Conservation (phyloP, 2,113 vertebrate genomes). For the Picathartes gymnocephalus region DNA sequence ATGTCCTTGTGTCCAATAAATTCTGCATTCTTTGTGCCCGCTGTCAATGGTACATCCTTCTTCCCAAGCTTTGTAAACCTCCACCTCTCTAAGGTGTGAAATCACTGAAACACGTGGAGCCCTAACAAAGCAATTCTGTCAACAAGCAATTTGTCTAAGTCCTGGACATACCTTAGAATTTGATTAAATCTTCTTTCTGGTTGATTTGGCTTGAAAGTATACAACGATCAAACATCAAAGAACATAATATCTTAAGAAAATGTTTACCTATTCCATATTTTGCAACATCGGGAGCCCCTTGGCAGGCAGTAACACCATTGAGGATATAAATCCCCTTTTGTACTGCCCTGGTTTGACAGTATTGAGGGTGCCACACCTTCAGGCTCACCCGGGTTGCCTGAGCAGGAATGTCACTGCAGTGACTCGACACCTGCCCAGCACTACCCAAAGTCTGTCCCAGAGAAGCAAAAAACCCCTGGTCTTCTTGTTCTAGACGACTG, state of each 20-base stretch:
- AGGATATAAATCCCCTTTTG: too few relatives aligned
- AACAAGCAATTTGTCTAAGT: neutral
- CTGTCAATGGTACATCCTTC: neutral
- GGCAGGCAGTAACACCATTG: too few relatives aligned
- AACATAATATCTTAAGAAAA: neutral
- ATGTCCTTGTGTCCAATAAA: neutral
- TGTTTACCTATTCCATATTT: neutral
- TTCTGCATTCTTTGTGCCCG: neutral
- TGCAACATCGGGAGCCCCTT: fast-evolving
- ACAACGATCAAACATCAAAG: neutral
- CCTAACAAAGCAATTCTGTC: neutral
- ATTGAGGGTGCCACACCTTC: too few relatives aligned
- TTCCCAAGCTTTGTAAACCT: neutral
- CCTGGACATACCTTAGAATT: neutral
- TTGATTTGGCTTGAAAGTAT: neutral
- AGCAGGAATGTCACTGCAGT: fast-evolving
- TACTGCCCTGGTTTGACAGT: too few relatives aligned
- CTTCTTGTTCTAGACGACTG: fast-evolving
- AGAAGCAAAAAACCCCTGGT: fast-evolving
- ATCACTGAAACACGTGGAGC: neutral
- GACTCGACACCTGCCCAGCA: fast-evolving
- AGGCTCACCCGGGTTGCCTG: neutral
- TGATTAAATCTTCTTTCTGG: neutral
- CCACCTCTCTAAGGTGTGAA: too few relatives aligned
- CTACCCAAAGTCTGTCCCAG: neutral